phyloP scores from a whole-genome alignment of 2,113 vertebrate species.

The Vulpes ferrilata region DNA sequence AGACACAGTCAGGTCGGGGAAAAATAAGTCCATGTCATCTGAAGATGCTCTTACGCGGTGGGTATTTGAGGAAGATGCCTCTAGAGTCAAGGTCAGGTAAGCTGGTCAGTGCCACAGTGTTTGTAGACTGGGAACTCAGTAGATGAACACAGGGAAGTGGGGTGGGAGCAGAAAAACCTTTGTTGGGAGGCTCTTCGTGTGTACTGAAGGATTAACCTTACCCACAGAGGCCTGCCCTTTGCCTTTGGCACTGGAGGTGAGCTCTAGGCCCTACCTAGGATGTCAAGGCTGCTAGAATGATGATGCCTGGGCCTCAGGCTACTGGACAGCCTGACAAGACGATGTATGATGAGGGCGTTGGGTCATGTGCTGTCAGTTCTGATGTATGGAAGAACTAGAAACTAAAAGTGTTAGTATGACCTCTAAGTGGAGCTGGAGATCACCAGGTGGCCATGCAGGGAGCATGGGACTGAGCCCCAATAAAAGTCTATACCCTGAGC shows the following conservation, averaged over 20 bases:
- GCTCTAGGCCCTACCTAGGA: not conserved
- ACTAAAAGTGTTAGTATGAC: not conserved
- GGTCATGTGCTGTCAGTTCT: not conserved
- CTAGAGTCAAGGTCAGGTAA: not conserved
- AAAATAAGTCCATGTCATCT: not conserved
- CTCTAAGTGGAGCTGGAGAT: no score
- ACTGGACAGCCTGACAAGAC: not conserved
- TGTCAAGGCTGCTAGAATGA: not conserved
- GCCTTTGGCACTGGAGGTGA: not conserved
- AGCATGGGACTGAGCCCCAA: not conserved
- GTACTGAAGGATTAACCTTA: not conserved
- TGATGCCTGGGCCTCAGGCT: not conserved
- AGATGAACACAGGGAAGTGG: not conserved
- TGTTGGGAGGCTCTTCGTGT: fast-evolving
- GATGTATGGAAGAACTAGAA: not conserved
- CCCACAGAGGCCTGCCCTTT: not conserved
- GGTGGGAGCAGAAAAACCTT: no score
- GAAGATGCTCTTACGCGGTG: no score
- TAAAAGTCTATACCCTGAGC: not conserved
- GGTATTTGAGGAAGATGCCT: not conserved
- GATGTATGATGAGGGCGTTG: not conserved
- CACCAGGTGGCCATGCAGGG: not conserved
- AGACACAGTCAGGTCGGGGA: not conserved
- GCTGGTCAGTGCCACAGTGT: fast-evolving
- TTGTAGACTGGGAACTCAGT: not conserved